These are phyloP conservation scores for Lucinisca nassula DNA, from an alignment of 2,888 invertebrate species.

Conservation along the genomic window DNA sequence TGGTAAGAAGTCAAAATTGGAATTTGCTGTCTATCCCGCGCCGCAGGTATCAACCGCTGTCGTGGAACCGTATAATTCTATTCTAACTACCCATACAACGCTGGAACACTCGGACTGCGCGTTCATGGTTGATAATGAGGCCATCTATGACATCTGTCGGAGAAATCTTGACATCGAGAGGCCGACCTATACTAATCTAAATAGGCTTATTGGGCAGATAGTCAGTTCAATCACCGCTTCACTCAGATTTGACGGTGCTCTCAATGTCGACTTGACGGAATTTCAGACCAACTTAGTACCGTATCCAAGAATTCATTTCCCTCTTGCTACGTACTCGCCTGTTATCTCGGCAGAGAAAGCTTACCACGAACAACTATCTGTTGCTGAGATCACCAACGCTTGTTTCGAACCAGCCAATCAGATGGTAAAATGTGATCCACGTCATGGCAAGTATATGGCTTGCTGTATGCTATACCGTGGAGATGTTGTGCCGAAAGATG, in stretches of 20 bases:
- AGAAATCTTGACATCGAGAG: slow-evolving; percentile 90
- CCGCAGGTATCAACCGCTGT: neutral
- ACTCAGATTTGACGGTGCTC: slow-evolving; percentile 88
- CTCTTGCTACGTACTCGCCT: slow-evolving; percentile 95
- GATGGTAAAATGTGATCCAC: slow-evolving; percentile 87
- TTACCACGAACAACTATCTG: slow-evolving; percentile 89
- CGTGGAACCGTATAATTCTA: neutral
- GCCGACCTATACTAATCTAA: slow-evolving; percentile 96
- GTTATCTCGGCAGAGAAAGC: slow-evolving; percentile 98
- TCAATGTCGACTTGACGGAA: slow-evolving; percentile 89
- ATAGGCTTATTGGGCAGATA: slow-evolving; percentile 97
- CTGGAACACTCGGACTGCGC: neutral
- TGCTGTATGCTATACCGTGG: slow-evolving; percentile 83
- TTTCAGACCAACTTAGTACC: slow-evolving; percentile 89
- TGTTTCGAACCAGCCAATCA: slow-evolving; percentile 85
- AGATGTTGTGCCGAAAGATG: slow-evolving; percentile 82
- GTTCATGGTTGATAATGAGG: slow-evolving; percentile 96
- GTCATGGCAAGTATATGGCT: slow-evolving; percentile 87
- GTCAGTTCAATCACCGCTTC: slow-evolving; percentile 88
- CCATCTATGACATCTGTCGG: neutral
- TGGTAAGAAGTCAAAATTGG: slow-evolving; percentile 86
- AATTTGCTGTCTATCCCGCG: slow-evolving; percentile 75
- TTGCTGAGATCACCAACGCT: slow-evolving; percentile 83
- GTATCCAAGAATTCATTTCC: slow-evolving; percentile 93
- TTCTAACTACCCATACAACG: neutral